Evolutionary conservation across 1,140 invertebrate species (phyloP), one percentile per base, ranked within the genome.

Genomic region (Plodia interpunctella): DNA sequence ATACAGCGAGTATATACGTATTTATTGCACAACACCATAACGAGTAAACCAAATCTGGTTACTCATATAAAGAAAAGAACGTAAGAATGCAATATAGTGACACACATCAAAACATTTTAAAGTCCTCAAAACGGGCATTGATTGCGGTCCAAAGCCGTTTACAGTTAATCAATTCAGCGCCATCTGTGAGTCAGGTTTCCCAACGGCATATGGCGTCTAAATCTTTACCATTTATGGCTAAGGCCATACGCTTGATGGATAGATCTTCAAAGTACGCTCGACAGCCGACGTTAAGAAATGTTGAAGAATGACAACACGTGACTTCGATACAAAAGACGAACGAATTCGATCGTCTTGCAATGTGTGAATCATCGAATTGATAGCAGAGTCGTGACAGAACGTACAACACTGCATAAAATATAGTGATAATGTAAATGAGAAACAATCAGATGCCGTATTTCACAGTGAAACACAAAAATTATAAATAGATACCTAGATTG

Each of bases 181-280:
- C 79, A 80, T 85, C 70, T 83, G 80, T 67, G 76, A 63, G 65
- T 51, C 59, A 64, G 60, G 55, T 73, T 82, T 68, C 65, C 59
- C 70, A 73, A 70, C 61, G 64, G 72, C 83, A 83, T 83, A 86
- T 86, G 80, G 80, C 76, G 59, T 56, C 80, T 83, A 81, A 80
- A 78, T 70, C 73, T 59, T 60, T 20, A 11, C 83, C 83, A 67
- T 80, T 70, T 81, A 87, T 65, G 80, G 81, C 18, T 53, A 55
- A 55, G 81, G 70, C 72, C 66, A 61, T 61, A 62, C 65, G 62
- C 66, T 50, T 54, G 38, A 15, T 44, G 21, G 66, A 64, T 66
- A 70, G 60, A 44, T 65, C 65, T 51, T 72, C 38, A 44, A 44
- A 44, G 15, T n/a, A 44, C 1, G 38, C 32, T 35, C 4, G n/a